These are phyloP conservation scores for Mirounga angustirostris DNA, from an alignment of 2,113 vertebrate species.

Conservation along the genomic window DNA sequence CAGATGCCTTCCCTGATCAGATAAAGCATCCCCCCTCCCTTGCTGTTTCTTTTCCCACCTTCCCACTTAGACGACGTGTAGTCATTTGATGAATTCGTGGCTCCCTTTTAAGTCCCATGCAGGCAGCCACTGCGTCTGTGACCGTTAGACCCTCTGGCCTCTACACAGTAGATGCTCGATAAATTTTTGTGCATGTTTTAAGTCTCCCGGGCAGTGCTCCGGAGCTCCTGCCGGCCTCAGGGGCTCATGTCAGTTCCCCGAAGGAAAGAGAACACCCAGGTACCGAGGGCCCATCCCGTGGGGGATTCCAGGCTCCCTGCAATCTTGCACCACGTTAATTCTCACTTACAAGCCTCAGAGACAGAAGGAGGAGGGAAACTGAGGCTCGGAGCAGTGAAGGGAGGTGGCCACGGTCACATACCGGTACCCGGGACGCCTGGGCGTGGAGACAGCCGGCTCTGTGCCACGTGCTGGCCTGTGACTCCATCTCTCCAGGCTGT, in stretches of 20 bases:
- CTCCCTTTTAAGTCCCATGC: too few relatives aligned
- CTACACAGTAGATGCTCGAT: background rate
- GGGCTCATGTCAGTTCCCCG: background rate
- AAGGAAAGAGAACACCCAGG: background rate
- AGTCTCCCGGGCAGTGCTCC: background rate
- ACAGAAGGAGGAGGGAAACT: background rate
- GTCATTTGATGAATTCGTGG: background rate
- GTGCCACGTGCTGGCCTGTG: background rate
- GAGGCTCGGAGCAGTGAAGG: background rate
- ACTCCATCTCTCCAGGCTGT: background rate
- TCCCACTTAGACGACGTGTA: too few relatives aligned
- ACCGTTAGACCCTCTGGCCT: background rate
- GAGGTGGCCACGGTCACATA: fast-evolving
- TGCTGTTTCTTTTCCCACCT: background rate
- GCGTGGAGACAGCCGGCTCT: fast-evolving
- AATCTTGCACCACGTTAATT: background rate
- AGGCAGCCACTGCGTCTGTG: background rate
- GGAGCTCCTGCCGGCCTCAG: background rate
- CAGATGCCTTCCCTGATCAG: background rate
- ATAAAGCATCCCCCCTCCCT: background rate
- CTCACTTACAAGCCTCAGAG: background rate
- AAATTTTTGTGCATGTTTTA: background rate
- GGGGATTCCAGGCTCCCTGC: background rate
- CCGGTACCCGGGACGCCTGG: background rate
- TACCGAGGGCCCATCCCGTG: background rate